Evolutionary conservation across 2,888 invertebrate species (phyloP).

Genomic region (Stenoptilia bipunctidactyla): DNA sequence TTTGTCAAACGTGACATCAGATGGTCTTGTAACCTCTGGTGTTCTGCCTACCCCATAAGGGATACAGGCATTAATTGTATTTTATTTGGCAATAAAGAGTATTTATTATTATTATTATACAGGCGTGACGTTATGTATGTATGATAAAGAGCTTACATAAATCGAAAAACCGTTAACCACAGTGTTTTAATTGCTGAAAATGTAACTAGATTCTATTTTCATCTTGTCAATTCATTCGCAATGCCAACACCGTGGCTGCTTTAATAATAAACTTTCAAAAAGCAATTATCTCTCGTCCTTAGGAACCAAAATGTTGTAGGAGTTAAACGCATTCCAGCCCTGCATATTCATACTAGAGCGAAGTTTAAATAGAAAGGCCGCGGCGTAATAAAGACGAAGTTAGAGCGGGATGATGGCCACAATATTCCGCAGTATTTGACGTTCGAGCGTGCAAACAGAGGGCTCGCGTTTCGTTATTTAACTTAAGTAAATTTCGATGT

Average conservation of each 20-base stretch:
- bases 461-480: slow-evolving; percentile 66
- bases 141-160: no score
- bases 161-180: neutral
- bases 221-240: no score
- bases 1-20: no score
- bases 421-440: slow-evolving; percentile 47
- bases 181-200: no score
- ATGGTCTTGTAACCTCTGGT: no score
- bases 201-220: no score
- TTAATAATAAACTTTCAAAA: slow-evolving; percentile 1
- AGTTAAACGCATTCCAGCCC: slow-evolving; percentile 28
- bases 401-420: slow-evolving; percentile 24
- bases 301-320: slow-evolving; percentile 25
- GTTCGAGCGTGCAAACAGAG: slow-evolving; percentile 53
- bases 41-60: no score
- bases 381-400: slow-evolving; percentile 38
- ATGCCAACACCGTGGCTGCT: no score
- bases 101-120: no score
- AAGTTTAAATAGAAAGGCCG: slow-evolving; percentile 32
- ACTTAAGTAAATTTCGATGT: slow-evolving; percentile 71
- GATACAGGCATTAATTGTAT: no score
- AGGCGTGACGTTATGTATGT: no score
- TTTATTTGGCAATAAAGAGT: no score
- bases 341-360: slow-evolving; percentile 47
- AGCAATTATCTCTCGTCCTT: slow-evolving; percentile 18